phyloP scores from a whole-genome alignment of 2,113 vertebrate genomes.

The Hassar affinis region DNA sequence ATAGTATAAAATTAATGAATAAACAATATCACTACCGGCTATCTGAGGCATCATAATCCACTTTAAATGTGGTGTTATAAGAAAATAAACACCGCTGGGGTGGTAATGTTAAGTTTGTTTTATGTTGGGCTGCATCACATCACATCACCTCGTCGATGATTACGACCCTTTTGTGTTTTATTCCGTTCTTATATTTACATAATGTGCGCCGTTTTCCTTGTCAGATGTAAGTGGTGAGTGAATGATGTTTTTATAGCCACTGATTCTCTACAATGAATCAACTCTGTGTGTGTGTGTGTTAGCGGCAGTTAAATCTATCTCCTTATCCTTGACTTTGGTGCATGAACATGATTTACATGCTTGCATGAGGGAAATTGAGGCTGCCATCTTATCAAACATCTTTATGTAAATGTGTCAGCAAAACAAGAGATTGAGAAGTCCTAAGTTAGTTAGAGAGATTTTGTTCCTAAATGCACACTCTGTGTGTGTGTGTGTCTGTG shows the following conservation, averaged over 20 bases:
- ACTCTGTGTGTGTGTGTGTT: neutral
- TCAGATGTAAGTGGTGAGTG: neutral
- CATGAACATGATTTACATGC: slow-evolving; percentile 30
- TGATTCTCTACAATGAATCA: slow-evolving; percentile 13
- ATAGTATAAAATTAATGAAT: no score
- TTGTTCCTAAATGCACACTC: neutral
- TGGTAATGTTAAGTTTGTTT: neutral
- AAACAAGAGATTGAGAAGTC: neutral
- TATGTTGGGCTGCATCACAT: neutral
- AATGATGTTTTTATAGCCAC: neutral
- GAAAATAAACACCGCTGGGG: neutral
- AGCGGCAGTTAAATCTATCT: slow-evolving; percentile 29
- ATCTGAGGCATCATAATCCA: neutral
- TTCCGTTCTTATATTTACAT: neutral
- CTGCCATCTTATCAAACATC: slow-evolving; percentile 39
- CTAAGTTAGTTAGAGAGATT: neutral
- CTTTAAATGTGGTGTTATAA: neutral
- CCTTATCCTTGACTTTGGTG: neutral
- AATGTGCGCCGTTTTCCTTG: neutral
- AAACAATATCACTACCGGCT: no score
- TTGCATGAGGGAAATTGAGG: neutral
- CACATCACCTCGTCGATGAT: neutral
- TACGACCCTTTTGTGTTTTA: neutral
- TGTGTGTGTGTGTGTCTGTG: neutral
- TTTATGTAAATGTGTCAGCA: slow-evolving; percentile 37